Evolutionary conservation across 1,140 invertebrate species (phyloP).

Genomic region (Contarinia nasturtii): DNA sequence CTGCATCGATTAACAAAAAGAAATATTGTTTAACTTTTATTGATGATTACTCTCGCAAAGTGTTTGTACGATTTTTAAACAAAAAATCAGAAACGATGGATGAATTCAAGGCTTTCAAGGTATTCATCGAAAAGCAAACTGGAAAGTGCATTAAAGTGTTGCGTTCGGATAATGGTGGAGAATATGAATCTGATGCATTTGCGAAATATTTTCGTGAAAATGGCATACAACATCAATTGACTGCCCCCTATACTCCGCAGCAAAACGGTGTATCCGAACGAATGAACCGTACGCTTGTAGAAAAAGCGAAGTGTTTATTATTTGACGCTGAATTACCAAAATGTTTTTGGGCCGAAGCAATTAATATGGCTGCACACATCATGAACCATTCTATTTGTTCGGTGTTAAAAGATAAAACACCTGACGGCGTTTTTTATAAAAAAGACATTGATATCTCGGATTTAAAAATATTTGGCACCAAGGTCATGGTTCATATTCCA

Average conservation of each 20-base stretch:
- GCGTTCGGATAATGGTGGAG: not conserved
- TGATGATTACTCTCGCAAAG: conserved; percentile 12
- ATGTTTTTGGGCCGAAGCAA: not conserved
- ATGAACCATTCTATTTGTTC: conserved; percentile 18
- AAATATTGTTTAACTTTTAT: conserved; percentile 13
- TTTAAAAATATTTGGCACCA: conserved; percentile 13
- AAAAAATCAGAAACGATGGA: conserved; percentile 7
- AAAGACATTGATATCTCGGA: conserved; percentile 10
- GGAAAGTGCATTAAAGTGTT: conserved; percentile 4
- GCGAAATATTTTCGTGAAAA: not conserved
- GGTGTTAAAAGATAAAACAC: conserved; percentile 10
- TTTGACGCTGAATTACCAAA: not conserved
- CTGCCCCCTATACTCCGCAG: not conserved
- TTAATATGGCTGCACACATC: conserved; percentile 16
- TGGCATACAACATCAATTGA: not conserved
- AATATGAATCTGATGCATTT: not conserved
- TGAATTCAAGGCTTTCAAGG: conserved; percentile 7
- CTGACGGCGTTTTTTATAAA: conserved; percentile 15
- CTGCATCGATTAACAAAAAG: conserved; percentile 7
- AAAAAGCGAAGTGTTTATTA: no score
- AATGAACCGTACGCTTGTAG: not conserved
- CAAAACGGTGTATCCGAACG: not conserved
- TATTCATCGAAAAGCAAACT: conserved; percentile 7
- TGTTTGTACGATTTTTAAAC: conserved; percentile 3
- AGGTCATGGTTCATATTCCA: conserved; percentile 9